Percentiles rank a stretch among this genome's conserved stretches.
Conservation (phyloP, 2,113 vertebrate species). For the Salminus brasiliensis region DNA sequence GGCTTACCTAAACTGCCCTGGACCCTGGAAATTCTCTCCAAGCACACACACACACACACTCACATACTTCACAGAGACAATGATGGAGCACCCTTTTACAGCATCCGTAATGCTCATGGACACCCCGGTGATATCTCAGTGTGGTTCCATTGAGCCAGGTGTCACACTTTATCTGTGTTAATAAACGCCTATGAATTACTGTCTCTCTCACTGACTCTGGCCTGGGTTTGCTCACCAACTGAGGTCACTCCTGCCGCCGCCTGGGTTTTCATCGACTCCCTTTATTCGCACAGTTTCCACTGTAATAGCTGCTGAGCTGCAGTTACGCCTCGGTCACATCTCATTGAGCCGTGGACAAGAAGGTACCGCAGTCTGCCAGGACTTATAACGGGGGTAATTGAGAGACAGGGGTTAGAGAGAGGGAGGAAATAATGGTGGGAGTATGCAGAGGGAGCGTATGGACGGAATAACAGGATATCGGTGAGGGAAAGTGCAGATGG, state of each 20-base stretch:
- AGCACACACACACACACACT: background rate
- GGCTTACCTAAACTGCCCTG: background rate
- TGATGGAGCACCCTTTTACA: background rate
- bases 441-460: background rate
- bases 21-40: background rate
- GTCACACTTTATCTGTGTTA: slow-evolving; percentile 11
- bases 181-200: background rate
- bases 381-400: slow-evolving; percentile 19
- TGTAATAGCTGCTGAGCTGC: background rate
- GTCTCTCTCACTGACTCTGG: background rate
- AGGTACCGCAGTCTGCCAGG: slow-evolving; percentile 27
- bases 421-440: background rate
- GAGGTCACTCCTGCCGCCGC: background rate
- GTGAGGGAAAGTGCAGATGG: background rate
- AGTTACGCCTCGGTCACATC: background rate
- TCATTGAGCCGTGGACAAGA: slow-evolving; percentile 24
- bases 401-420: background rate
- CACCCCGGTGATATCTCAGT: background rate
- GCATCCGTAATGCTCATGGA: background rate
- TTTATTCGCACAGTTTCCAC: background rate
- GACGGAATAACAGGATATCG: background rate
- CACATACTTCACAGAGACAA: background rate
- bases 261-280: slow-evolving; percentile 6
- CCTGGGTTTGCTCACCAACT: background rate
- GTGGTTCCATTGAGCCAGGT: background rate